These are phyloP conservation scores for Porites rus DNA, from an alignment of 92 coral and sea anemone species.

Conservation along the genomic window DNA sequence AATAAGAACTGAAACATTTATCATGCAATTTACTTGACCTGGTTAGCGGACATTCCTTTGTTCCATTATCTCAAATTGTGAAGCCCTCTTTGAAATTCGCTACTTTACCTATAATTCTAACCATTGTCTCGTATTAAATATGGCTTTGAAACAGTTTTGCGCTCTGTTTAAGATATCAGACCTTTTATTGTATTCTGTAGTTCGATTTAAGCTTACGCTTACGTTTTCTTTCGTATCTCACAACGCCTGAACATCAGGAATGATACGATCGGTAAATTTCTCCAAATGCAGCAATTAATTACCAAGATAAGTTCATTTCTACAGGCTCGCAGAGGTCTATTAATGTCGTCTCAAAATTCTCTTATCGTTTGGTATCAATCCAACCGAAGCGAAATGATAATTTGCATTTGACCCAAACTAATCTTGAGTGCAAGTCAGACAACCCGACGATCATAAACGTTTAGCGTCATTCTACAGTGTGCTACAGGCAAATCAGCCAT, in stretches of 20 bases:
- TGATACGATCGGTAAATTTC: background rate
- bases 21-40: constrained; percentile 20
- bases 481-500: background rate
- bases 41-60: constrained; percentile 16
- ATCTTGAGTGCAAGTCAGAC: background rate
- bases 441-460: background rate
- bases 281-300: background rate
- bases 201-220: too few species aligned
- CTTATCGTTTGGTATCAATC: constrained; percentile 9
- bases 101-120: background rate
- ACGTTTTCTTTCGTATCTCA: background rate
- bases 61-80: background rate
- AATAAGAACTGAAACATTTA: background rate
- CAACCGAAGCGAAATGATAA: constrained; percentile 25
- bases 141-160: background rate
- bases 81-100: background rate
- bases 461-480: background rate
- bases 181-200: background rate
- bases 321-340: constrained; percentile 12
- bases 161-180: background rate
- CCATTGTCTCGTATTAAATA: constrained; percentile 6
- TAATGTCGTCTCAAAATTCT: constrained; percentile 12
- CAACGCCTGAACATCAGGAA: background rate
- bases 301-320: constrained; percentile 11
- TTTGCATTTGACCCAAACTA: constrained; percentile 15